A percentile compares a stretch with the other conserved stretches of the same genome.
Evolutionary conservation across 2,797 vertebrate genomes (phyloP).

Genomic region (Anniella stebbinsi): DNA sequence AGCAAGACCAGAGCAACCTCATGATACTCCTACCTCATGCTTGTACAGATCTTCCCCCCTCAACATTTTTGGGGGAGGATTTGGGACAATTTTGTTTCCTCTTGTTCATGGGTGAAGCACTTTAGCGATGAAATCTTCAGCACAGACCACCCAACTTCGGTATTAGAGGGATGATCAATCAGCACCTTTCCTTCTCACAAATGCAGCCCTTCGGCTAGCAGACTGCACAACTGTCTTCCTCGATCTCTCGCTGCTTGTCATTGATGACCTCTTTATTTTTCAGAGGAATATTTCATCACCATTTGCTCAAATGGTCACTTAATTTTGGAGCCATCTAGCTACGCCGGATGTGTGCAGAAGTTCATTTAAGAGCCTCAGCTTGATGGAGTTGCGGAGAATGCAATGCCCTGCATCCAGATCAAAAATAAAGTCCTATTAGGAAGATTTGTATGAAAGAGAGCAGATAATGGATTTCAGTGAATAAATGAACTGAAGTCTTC

Average conservation of each 20-base stretch:
- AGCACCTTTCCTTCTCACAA: neutral
- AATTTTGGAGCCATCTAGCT: conserved; percentile 58
- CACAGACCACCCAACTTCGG: neutral
- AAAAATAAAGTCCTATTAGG: conserved; percentile 54
- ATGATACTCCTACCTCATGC: too few species aligned
- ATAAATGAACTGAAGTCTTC: conserved; percentile 58
- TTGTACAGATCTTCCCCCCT: too few species aligned
- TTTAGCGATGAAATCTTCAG: neutral
- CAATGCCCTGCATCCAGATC: conserved; percentile 57
- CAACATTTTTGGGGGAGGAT: neutral
- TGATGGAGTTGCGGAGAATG: conserved; percentile 57
- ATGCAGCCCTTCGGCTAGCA: conserved; percentile 43
- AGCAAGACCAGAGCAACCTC: too few species aligned
- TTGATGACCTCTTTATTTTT: conserved; percentile 60
- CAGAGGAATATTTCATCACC: conserved; percentile 43
- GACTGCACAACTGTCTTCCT: conserved; percentile 24
- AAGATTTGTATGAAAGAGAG: conserved; percentile 61
- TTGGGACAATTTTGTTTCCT: neutral
- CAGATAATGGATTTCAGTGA: conserved; percentile 73
- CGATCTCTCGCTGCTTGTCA: conserved; percentile 46
- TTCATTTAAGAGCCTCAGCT: conserved; percentile 50
- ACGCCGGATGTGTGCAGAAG: conserved; percentile 37
- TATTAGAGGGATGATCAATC: conserved; percentile 5
- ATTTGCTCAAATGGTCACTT: conserved; percentile 47
- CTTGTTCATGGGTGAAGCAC: neutral